These are phyloP conservation scores for Orthosia gothica DNA, from an alignment of 2,888 invertebrate species.

Conservation along the genomic window DNA sequence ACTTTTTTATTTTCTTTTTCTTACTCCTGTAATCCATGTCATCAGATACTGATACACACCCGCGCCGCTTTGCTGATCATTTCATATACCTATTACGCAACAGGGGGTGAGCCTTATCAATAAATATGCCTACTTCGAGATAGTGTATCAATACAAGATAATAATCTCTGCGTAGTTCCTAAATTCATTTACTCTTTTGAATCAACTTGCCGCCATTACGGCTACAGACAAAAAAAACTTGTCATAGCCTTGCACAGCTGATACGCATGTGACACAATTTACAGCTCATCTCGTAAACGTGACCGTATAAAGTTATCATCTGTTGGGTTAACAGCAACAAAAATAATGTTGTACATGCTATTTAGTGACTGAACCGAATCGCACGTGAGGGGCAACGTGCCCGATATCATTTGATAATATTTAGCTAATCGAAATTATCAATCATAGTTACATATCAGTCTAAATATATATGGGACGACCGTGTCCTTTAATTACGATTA, in stretches of 20 bases:
- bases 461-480: constrained; percentile 27
- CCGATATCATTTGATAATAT: constrained; percentile 50
- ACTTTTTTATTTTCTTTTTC: neutral
- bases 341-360: constrained; percentile 12
- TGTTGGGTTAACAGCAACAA: constrained; percentile 13
- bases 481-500: constrained; percentile 44
- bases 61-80: neutral
- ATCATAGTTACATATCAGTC: constrained; percentile 23
- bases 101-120: constrained; percentile 17
- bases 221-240: constrained; percentile 2
- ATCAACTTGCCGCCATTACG: neutral
- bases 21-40: neutral
- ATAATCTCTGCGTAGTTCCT: constrained; percentile 13
- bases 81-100: constrained; percentile 8
- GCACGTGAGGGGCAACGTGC: constrained; percentile 53
- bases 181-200: constrained; percentile 1
- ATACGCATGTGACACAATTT: constrained; percentile 24
- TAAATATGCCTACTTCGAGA: neutral
- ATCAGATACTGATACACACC: constrained; percentile 6
- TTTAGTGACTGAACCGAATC: constrained; percentile 23
- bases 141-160: constrained; percentile 7
- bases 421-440: constrained; percentile 37
- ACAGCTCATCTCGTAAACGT: constrained; percentile 29
- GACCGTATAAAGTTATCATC: constrained; percentile 33
- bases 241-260: constrained; percentile 13